Percentiles rank a stretch among this genome's conserved stretches.
Conservation (phyloP, 2,888 invertebrate genomes). For the Ryuthela nishihirai region DNA sequence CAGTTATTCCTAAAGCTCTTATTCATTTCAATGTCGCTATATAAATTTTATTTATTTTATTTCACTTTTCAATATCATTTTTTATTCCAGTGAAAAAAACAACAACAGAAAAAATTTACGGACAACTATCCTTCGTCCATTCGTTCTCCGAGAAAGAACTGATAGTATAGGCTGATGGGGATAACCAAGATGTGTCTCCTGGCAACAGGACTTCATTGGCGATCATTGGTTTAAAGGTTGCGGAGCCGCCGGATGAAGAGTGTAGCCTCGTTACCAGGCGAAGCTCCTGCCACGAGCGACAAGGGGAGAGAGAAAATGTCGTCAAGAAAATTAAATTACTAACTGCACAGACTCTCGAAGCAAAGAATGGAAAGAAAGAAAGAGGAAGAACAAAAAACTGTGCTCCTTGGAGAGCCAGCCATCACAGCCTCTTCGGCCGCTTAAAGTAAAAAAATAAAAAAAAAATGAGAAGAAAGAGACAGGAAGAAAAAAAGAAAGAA, state of each 20-base stretch:
- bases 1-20: too few species aligned
- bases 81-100: too few species aligned
- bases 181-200: too few species aligned
- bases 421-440: too few species aligned
- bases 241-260: slow-evolving; percentile 21
- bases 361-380: slow-evolving; percentile 14
- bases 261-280: slow-evolving; percentile 36
- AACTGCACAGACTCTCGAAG: slow-evolving; percentile 30
- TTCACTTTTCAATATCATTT: too few species aligned
- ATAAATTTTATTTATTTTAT: too few species aligned
- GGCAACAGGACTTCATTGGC: slow-evolving; percentile 28
- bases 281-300: slow-evolving; percentile 21
- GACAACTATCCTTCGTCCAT: too few species aligned
- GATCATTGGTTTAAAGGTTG: slow-evolving; percentile 36
- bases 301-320: slow-evolving; percentile 33
- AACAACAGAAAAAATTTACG: too few species aligned
- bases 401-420: not conserved
- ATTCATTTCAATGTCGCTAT: too few species aligned
- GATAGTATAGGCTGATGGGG: too few species aligned
- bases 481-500: not conserved
- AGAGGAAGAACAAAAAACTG: not conserved
- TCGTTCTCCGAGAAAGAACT: too few species aligned
- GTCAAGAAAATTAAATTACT: slow-evolving; percentile 40
- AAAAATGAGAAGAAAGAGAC: not conserved
- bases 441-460: too few species aligned